These are phyloP conservation scores for Anniella stebbinsi DNA, from an alignment of 2,797 vertebrate genomes.

Conservation along the genomic window DNA sequence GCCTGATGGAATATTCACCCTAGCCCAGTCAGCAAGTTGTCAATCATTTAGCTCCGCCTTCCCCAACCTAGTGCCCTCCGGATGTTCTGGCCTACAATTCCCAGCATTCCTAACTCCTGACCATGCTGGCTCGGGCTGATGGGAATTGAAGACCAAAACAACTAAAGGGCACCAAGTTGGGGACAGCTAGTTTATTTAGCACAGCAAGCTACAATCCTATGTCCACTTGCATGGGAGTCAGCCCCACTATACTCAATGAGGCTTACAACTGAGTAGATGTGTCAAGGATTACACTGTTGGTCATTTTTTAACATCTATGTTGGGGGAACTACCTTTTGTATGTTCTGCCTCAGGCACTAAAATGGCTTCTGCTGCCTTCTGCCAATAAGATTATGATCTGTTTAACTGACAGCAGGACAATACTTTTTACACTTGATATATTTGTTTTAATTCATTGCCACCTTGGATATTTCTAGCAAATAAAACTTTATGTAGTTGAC, in stretches of 20 bases:
- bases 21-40: neutral
- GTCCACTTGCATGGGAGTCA: no score
- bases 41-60: neutral
- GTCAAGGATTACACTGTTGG: no score
- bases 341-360: neutral
- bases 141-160: no score
- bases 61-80: no score
- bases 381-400: neutral
- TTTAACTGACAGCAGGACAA: constrained; percentile 1
- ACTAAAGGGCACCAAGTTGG: no score
- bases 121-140: no score
- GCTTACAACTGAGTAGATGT: neutral
- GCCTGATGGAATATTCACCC: neutral
- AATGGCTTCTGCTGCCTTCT: neutral
- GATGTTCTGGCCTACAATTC: no score
- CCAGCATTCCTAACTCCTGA: no score
- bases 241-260: no score
- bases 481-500: neutral
- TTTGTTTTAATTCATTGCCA: constrained; percentile 9
- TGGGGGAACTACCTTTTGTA: neutral
- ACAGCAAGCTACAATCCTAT: no score
- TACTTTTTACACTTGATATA: neutral
- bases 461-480: neutral
- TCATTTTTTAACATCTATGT: neutral
- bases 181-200: no score